A percentile compares a stretch with the other conserved stretches of the same genome.
These are phyloP conservation scores for Julus scandinavius DNA, from an alignment of 2,888 invertebrate species.

Conservation along the genomic window DNA sequence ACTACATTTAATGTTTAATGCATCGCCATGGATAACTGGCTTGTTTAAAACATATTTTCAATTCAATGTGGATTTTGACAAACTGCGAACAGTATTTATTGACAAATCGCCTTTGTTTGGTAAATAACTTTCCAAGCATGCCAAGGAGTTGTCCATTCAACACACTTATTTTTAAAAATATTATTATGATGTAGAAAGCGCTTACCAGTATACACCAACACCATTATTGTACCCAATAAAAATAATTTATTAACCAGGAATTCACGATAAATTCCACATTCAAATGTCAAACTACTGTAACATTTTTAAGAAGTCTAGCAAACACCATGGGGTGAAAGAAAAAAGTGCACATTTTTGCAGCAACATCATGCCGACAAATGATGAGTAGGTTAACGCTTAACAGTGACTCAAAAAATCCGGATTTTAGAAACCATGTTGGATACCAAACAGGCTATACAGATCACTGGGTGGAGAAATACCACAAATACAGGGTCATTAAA, in stretches of 20 bases:
- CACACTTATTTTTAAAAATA: not conserved
- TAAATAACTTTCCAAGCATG: not conserved
- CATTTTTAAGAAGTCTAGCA: not conserved
- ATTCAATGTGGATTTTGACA: not conserved
- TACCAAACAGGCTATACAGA: not conserved
- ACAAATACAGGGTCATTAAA: too few species aligned
- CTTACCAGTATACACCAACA: not conserved
- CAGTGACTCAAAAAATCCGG: not conserved
- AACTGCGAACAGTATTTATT: not conserved
- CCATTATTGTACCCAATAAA: not conserved
- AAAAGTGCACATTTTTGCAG: not conserved
- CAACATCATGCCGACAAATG: constrained; percentile 14
- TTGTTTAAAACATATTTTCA: not conserved
- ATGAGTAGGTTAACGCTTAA: constrained; percentile 10
- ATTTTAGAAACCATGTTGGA: not conserved
- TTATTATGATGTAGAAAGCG: not conserved
- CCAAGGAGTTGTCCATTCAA: not conserved
- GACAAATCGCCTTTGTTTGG: not conserved
- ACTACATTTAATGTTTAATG: not conserved
- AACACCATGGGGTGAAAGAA: not conserved
- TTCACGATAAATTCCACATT: constrained; percentile 15
- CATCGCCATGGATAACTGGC: too few species aligned
- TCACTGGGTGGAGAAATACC: not conserved
- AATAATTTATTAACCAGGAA: constrained; percentile 16
- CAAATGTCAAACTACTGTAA: constrained; percentile 20